Evolutionary conservation across 2,888 invertebrate species (phyloP), one percentile per base, ranked within the genome.

Genomic region (Acrocyrtus sp.): DNA sequence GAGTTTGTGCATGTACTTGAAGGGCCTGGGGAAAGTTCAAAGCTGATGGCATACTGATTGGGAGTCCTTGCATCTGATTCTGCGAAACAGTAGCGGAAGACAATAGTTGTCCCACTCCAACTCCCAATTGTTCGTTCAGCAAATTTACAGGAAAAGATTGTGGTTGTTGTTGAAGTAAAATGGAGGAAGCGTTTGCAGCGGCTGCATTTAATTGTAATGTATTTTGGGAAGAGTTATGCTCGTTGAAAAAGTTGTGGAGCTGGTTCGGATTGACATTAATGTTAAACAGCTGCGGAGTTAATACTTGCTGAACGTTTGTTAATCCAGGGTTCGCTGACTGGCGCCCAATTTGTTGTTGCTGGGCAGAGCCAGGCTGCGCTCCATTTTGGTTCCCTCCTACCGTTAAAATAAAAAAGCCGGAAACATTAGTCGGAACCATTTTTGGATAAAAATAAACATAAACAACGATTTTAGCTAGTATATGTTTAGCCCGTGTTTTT

Each of bases 101-200:
- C 21, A 77, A 74, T 45, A 78, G 60, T 51, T 76, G 77, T 3
- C 76, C 56, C 2, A 76, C 74, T 10, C 76, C 78, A 19, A 74
- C 73, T 43, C 73, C 75, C 39, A 78, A 54, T 45, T 75, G 77
- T 4, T 78, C 79, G 21, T 77, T 79, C 10, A 79, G 66, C 43
- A 79, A 76, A 61, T 78, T 78, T 0, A 79, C 76, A 48, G 85
- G 85, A 77, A 84, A 85, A 51, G 86, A 85, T 15, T 84, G 83
- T 1, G 84, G 65, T 80, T 87, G 88, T 69, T 86, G 87, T 76
- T 84, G 84, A 15, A 87, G 83, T 17, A 86, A 84, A 22, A 86
- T 84, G 26, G 84, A 84, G 3, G 85, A 84, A 45, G 86, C 75
- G 39, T 54, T 63, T 2, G 72, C 77, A 19, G 77, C 84, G 53